A percentile compares a stretch with the other conserved stretches of the same genome.
Conservation (phyloP, 2,888 invertebrate species). For the Cerastis leucographa region DNA sequence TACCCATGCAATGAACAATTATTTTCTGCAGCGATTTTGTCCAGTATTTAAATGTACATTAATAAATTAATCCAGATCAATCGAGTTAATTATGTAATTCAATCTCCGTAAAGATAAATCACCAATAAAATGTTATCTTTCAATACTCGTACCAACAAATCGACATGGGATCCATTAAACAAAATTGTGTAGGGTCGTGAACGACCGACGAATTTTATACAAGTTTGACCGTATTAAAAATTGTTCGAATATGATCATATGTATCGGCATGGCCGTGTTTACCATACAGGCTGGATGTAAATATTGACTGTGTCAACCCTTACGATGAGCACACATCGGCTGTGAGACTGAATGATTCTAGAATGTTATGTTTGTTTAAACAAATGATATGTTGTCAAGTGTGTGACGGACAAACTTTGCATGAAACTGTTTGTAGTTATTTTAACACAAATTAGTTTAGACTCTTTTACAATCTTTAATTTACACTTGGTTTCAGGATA, state of each 20-base stretch:
- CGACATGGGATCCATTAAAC: conserved; percentile 12
- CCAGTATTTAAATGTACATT: background rate
- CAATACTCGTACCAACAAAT: conserved; percentile 1
- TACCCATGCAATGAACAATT: background rate
- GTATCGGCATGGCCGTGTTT: conserved; percentile 29
- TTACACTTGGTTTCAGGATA: background rate
- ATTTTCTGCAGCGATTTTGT: background rate
- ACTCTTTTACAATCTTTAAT: background rate
- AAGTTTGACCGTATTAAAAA: conserved; percentile 29
- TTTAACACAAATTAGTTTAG: background rate
- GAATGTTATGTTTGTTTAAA: background rate
- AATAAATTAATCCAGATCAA: conserved; percentile 21
- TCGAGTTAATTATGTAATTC: conserved; percentile 16
- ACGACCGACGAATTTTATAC: conserved; percentile 16
- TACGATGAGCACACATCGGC: background rate
- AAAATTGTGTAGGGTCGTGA: conserved; percentile 2
- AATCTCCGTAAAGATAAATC: conserved; percentile 14
- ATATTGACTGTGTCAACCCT: conserved; percentile 44
- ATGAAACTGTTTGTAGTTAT: background rate
- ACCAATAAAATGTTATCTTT: conserved; percentile 6
- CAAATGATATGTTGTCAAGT: background rate
- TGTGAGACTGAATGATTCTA: background rate
- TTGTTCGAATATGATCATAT: conserved; percentile 26
- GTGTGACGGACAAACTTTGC: too few species aligned
- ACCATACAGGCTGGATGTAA: conserved; percentile 22